Conservation (phyloP, 2,888 invertebrate genomes). For the Heteropelma amictum region DNA sequence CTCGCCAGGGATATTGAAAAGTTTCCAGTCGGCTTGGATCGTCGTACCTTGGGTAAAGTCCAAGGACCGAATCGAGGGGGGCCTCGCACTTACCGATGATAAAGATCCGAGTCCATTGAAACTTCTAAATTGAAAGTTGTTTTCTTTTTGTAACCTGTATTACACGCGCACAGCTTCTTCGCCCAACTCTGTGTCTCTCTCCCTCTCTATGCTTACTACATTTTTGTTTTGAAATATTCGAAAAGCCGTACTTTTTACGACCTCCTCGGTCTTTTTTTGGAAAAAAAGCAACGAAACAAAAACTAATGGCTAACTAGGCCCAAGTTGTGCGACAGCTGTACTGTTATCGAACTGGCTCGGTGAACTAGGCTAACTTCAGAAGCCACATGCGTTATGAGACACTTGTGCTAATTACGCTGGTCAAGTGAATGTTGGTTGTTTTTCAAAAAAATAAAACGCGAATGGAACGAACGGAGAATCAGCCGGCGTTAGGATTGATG, state of each 20-base stretch:
- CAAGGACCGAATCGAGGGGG: not conserved
- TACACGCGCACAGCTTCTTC: not conserved
- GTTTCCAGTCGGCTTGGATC: conserved; percentile 40
- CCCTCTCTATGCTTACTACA: no score
- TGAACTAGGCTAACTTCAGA: conserved; percentile 30
- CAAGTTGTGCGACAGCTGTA: no score
- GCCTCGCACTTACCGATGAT: conserved; percentile 9
- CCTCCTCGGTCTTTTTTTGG: no score
- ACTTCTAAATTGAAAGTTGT: conserved; percentile 53
- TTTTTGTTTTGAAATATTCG: no score
- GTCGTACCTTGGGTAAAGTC: not conserved
- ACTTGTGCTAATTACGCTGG: not conserved
- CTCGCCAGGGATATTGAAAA: conserved; percentile 48
- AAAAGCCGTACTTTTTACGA: no score
- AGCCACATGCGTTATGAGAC: not conserved
- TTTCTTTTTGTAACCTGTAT: conserved; percentile 18
- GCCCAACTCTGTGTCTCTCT: not conserved
- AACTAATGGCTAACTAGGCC: no score
- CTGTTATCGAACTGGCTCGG: not conserved
- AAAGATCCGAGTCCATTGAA: conserved; percentile 50
- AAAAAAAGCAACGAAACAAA: no score
- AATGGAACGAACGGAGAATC: no score
- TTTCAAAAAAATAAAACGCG: not conserved
- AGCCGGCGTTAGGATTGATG: no score
- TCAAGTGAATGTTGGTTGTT: not conserved